These are phyloP conservation scores for Corythaeola cristata DNA, from an alignment of 2,113 vertebrate species.

Conservation along the genomic window DNA sequence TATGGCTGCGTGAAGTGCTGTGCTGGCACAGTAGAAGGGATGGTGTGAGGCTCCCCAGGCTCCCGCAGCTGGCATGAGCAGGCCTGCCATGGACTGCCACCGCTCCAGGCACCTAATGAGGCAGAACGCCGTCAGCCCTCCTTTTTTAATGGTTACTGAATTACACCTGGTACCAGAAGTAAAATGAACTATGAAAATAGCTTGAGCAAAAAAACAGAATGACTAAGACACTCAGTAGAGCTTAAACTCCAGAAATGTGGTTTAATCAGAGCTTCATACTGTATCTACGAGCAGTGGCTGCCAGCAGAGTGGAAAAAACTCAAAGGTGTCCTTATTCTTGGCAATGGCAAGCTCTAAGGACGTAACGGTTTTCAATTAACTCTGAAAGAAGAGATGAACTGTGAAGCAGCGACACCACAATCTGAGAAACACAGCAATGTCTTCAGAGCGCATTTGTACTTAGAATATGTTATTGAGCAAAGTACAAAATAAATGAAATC, in stretches of 20 bases:
- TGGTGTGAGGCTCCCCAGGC: not conserved
- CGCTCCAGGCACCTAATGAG: not conserved
- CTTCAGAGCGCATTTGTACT: not conserved
- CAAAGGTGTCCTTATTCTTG: not conserved
- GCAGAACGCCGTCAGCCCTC: not conserved
- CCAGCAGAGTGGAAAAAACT: not conserved
- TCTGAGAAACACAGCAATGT: not conserved
- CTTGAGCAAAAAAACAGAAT: not conserved
- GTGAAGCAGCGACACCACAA: not conserved
- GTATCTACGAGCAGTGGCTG: not conserved
- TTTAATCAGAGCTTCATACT: not conserved
- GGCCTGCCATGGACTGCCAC: accelerated
- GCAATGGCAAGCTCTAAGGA: not conserved
- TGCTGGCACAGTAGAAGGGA: not conserved
- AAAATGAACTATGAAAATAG: conserved; percentile 10
- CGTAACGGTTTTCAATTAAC: not conserved
- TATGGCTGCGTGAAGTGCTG: not conserved
- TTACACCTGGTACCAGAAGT: not conserved
- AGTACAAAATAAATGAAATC: not conserved
- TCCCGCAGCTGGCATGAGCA: not conserved
- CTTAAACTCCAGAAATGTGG: not conserved
- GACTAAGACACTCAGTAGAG: not conserved
- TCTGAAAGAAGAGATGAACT: not conserved
- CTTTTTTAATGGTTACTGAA: not conserved
- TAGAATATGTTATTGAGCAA: not conserved